Evolutionary conservation across 2,113 vertebrate species (phyloP).

Genomic region (Vimba vimba): DNA sequence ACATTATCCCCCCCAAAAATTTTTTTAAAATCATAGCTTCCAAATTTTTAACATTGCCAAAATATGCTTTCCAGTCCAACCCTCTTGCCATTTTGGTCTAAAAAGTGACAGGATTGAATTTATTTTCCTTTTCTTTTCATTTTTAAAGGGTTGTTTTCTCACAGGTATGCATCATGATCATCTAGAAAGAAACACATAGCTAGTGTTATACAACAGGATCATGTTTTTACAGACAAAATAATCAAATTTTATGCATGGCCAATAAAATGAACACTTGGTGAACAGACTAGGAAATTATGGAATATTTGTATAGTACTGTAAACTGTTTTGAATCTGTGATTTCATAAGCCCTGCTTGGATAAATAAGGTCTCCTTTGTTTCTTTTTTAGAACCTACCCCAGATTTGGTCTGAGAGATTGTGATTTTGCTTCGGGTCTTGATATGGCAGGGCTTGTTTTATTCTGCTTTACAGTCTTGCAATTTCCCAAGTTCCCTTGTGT

Average conservation of each 20-base stretch:
- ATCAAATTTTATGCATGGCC: background rate
- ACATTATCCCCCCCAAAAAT: too few relatives aligned
- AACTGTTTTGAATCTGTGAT: constrained; percentile 8
- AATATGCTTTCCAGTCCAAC: too few relatives aligned
- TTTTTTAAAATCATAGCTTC: too few relatives aligned
- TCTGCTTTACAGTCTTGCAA: background rate
- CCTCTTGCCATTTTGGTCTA: too few relatives aligned
- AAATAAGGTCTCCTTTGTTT: constrained; percentile 41
- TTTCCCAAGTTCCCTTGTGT: background rate
- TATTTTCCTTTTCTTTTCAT: too few relatives aligned
- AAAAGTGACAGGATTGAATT: too few relatives aligned
- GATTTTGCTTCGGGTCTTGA: background rate
- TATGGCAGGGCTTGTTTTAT: background rate
- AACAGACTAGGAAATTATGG: background rate
- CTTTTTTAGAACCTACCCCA: background rate
- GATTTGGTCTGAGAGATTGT: background rate
- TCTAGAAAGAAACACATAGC: background rate
- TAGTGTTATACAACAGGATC: background rate
- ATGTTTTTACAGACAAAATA: background rate
- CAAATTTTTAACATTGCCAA: too few relatives aligned
- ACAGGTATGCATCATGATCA: background rate
- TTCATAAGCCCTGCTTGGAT: constrained; percentile 19
- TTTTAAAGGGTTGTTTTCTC: too few relatives aligned
- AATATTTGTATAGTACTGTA: background rate
- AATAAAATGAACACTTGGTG: background rate